A percentile compares a stretch with the other conserved stretches of the same genome.
These are phyloP conservation scores for Eristalis pertinax DNA, from an alignment of 2,888 invertebrate species.

Conservation along the genomic window DNA sequence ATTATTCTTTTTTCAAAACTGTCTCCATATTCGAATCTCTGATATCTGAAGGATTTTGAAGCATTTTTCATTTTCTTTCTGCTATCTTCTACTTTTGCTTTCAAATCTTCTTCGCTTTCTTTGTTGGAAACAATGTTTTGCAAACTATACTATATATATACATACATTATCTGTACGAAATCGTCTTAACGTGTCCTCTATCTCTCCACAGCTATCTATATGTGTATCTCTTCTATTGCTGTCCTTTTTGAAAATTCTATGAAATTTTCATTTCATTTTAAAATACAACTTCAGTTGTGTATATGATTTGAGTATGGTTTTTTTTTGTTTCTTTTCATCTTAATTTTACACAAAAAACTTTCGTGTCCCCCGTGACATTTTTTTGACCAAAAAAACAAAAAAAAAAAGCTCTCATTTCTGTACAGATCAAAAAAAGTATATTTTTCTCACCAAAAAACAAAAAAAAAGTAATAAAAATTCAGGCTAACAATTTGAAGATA, in stretches of 20 bases:
- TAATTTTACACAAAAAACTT: conserved; percentile 9
- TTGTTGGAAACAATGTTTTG: not conserved
- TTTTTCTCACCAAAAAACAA: not conserved
- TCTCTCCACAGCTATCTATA: not conserved
- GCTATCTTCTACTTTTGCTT: not conserved
- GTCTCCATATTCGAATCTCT: not conserved
- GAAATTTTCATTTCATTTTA: not conserved
- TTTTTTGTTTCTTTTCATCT: not conserved
- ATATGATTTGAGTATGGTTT: conserved; percentile 7
- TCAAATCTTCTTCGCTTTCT: not conserved
- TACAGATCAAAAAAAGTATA: conserved; percentile 3
- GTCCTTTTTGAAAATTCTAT: not conserved
- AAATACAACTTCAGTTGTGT: conserved; percentile 6
- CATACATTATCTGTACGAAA: not conserved
- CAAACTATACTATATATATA: not conserved
- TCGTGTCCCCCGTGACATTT: conserved; percentile 1
- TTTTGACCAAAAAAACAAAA: not conserved
- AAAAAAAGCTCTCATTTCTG: conserved; percentile 65
- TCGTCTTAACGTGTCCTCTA: not conserved
- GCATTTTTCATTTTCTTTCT: not conserved
- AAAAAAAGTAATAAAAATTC: conserved; percentile 2
- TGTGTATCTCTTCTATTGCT: not conserved
- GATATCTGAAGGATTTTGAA: not conserved
- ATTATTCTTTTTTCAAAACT: not conserved
- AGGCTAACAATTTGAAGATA: not conserved